Conservation (phyloP, 2,797 vertebrate genomes). For the Pipistrellus nathusii region DNA sequence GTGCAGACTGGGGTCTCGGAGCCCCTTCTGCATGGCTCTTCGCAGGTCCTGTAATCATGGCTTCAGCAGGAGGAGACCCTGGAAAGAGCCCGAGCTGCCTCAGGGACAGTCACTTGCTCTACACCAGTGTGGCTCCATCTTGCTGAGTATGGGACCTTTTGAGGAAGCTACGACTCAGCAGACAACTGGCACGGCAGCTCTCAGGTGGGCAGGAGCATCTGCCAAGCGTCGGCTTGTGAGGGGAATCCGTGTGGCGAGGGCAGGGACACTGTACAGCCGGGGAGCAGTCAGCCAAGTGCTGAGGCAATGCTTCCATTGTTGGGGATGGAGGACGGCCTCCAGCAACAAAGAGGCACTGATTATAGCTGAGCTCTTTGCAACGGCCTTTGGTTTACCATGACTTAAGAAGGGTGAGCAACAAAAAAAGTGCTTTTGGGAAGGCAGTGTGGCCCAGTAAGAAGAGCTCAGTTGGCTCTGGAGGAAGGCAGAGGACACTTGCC, state of each 20-base stretch:
- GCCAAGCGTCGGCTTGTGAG: background rate
- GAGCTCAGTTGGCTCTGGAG: background rate
- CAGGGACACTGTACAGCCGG: background rate
- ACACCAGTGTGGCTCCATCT: slow-evolving; percentile 77
- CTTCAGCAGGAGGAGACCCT: slow-evolving; percentile 70
- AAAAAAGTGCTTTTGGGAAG: background rate
- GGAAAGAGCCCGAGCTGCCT: slow-evolving; percentile 72
- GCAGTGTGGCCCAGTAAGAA: background rate
- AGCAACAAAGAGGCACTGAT: background rate
- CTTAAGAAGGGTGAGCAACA: background rate
- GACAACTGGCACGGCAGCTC: background rate
- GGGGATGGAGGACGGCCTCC: background rate
- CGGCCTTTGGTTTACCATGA: background rate
- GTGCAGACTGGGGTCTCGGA: background rate
- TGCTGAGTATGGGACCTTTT: slow-evolving; percentile 64
- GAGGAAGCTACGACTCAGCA: slow-evolving; percentile 53
- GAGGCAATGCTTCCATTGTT: background rate
- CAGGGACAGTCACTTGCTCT: slow-evolving; percentile 72
- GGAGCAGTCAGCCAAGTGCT: background rate
- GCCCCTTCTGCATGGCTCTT: background rate
- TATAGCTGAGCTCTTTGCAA: background rate
- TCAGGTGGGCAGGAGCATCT: background rate
- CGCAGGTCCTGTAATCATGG: background rate
- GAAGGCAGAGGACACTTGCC: background rate
- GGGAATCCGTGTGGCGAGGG: background rate